Evolutionary conservation across 1,140 invertebrate genomes (phyloP).

Genomic region (Metopolophium dirhodum): DNA sequence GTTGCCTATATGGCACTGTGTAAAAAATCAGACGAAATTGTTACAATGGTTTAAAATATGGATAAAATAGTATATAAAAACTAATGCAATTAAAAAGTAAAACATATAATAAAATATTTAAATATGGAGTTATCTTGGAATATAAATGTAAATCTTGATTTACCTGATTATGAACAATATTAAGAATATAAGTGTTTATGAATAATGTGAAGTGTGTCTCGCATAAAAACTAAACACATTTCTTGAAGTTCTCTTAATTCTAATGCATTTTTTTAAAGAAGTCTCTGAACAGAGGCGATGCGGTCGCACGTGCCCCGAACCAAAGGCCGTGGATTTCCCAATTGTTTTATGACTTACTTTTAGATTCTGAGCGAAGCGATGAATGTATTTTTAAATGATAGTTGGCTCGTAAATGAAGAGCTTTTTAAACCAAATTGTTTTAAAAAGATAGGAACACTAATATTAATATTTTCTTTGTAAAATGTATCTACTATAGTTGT

Average conservation of each 20-base stretch:
- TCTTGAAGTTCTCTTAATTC: not conserved
- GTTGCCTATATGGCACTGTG: constrained; percentile 2
- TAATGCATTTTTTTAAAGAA: not conserved
- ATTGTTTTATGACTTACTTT: not conserved
- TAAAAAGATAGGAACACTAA: too few species aligned
- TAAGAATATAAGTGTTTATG: not conserved
- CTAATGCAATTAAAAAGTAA: not conserved
- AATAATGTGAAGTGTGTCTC: not conserved
- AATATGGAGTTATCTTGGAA: too few species aligned
- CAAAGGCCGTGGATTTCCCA: not conserved
- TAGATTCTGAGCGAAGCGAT: too few species aligned
- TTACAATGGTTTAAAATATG: not conserved
- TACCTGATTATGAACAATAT: not conserved
- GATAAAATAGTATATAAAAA: not conserved
- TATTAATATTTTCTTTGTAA: too few species aligned
- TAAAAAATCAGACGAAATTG: not conserved
- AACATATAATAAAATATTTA: too few species aligned
- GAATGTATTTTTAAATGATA: not conserved
- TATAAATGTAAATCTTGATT: too few species aligned
- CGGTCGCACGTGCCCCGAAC: not conserved
- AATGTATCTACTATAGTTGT: too few species aligned
- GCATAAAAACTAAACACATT: not conserved
- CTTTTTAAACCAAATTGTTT: too few species aligned
- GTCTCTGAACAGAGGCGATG: constrained; percentile 1
- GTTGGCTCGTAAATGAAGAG: constrained; percentile 16